Evolutionary conservation across 2,797 vertebrate genomes (phyloP).

Genomic region (Carduelis carduelis): DNA sequence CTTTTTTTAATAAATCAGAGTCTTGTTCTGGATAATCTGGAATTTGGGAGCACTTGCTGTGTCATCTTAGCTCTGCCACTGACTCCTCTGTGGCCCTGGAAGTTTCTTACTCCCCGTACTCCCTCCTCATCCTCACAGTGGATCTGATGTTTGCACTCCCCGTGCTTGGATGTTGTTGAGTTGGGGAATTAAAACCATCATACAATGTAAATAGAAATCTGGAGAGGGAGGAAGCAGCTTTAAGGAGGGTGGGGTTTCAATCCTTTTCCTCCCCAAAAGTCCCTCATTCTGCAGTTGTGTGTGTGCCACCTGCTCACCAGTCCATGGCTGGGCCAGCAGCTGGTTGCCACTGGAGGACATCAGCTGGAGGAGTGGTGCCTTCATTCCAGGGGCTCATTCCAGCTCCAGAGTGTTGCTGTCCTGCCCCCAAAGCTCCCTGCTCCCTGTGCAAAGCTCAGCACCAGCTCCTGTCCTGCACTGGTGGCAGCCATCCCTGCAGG

Average conservation of each 20-base stretch:
- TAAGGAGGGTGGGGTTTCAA: neutral
- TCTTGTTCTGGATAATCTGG: neutral
- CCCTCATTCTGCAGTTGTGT: neutral
- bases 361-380: neutral
- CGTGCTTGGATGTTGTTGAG: neutral
- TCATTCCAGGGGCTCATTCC: neutral
- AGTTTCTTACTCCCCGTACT: constrained; percentile 17
- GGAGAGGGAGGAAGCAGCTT: neutral
- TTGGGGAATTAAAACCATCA: neutral
- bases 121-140: neutral
- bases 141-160: neutral
- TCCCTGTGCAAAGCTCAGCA: neutral
- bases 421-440: neutral
- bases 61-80: neutral
- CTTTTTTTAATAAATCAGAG: neutral
- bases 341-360: neutral
- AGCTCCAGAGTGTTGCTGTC: neutral
- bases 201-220: neutral
- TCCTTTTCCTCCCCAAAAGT: neutral
- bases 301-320: neutral
- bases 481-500: neutral
- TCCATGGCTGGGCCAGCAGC: neutral
- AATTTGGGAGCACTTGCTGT: neutral
- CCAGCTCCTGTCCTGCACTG: neutral
- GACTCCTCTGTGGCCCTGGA: constrained; percentile 57